Conservation (phyloP, 2,888 invertebrate genomes). For the Stenodema calcarata region DNA sequence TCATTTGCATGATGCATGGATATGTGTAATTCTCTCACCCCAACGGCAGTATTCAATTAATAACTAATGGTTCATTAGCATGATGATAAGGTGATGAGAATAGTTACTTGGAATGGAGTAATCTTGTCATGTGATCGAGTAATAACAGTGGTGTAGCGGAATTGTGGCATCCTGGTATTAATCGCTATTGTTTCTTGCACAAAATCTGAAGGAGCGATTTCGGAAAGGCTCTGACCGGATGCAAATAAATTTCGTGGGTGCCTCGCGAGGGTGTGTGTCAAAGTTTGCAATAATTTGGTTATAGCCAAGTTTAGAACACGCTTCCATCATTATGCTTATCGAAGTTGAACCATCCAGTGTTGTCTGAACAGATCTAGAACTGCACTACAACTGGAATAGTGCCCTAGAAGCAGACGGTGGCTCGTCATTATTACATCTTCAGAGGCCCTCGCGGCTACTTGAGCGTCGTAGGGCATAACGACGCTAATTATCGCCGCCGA, state of each 20-base stretch:
- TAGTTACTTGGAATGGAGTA: not conserved
- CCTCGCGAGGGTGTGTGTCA: too few relatives aligned
- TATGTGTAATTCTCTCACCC: not conserved
- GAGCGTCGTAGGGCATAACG: not conserved
- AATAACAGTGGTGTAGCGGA: not conserved
- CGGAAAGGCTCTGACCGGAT: too few relatives aligned
- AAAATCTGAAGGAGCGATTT: too few relatives aligned
- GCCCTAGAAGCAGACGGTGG: not conserved
- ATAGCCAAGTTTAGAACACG: not conserved
- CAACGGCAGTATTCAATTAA: not conserved
- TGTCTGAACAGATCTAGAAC: not conserved
- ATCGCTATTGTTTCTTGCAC: too few relatives aligned
- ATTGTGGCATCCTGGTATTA: too few relatives aligned
- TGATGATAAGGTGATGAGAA: not conserved
- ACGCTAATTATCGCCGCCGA: not conserved
- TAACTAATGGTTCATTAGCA: not conserved
- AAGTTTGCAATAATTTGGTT: too few relatives aligned
- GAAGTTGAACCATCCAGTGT: not conserved
- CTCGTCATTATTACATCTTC: not conserved
- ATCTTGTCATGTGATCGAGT: not conserved
- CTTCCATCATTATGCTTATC: not conserved
- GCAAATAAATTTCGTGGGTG: too few relatives aligned
- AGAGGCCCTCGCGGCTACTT: not conserved
- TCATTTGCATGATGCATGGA: too few relatives aligned
- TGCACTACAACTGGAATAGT: not conserved